Evolutionary conservation across 37 sponge, comb jelly and placozoan species (phyloP), one percentile per base, ranked within the genome.

Genomic region (Bolinopsis microptera): DNA sequence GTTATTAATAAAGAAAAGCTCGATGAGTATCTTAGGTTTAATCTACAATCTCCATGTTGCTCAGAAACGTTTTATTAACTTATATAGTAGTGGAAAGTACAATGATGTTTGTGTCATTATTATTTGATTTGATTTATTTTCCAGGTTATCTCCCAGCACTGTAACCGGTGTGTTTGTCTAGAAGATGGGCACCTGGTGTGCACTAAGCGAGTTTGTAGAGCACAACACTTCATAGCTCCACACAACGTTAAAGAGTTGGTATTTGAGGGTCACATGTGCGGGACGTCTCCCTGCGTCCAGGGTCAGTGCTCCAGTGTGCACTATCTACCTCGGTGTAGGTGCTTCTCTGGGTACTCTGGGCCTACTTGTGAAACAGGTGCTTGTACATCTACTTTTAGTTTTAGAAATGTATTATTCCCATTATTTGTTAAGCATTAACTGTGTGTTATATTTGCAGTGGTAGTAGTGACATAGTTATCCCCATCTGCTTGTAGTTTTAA

Each of bases 201-300:
- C 75, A 72, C 75, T n/a, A 72, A n/a, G 5, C 75, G 75, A 28
- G 26, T 28, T 28, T 72, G 75, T 28, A 72, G 75, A 72, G 75
- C 75, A 72, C n/a, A n/a, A n/a, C 75, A 72, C 26, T 72, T 72
- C 75, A 72, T 72, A 8, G 75, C 75, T 30, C 75, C 75, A 24
- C 5, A 8, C 13, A n/a, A 28, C 18, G 75, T 72, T n/a, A 72
- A 72, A n/a, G n/a, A 72, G 75, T 23, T 72, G n/a, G 75, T 72
- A 8, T 72, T 72, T 72, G 75, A 72, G 75, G 75, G 75, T 72
- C 75, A 72, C 75, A 72, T 72, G 75, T 72, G 75, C 75, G 26
- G 75, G 75, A 21, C 5, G 75, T 30, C 26, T n/a, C 75, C 75
- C 31, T 72, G 75, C 18, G 75, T 72, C n/a, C 26, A 72, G 3